phyloP scores from a whole-genome alignment of 2,797 vertebrate genomes.

The Notolepis coatsorum region DNA sequence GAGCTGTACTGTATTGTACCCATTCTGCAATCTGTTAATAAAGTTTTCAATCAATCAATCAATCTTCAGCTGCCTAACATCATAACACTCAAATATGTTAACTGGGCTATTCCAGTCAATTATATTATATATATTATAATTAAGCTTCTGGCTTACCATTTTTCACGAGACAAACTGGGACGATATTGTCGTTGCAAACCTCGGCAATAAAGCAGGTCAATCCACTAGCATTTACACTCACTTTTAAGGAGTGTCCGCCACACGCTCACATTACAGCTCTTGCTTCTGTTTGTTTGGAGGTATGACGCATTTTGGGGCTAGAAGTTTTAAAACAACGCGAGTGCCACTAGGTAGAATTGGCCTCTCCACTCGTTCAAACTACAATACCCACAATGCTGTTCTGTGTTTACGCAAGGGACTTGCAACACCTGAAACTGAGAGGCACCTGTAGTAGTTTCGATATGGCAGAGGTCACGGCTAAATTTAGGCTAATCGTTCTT shows the following conservation, averaged over 20 bases:
- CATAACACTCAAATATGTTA: no score
- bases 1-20: no score
- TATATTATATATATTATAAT: no score
- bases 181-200: no score
- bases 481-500: no score
- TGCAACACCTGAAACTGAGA: slow-evolving; percentile 78
- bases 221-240: slow-evolving; percentile 31
- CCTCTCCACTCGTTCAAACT: slow-evolving; percentile 37
- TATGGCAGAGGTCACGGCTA: background rate
- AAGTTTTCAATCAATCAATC: no score
- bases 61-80: no score
- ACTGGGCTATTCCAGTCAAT: no score
- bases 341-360: slow-evolving; percentile 7
- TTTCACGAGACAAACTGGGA: no score
- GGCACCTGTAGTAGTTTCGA: slow-evolving; percentile 70
- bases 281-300: slow-evolving; percentile 30
- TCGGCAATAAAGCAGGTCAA: slow-evolving; percentile 30
- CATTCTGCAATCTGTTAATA: no score
- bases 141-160: background rate
- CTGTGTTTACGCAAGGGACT: slow-evolving; percentile 40
- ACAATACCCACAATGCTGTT: slow-evolving; percentile 68
- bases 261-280: slow-evolving; percentile 35
- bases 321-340: slow-evolving; percentile 53
- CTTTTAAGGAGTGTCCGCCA: slow-evolving; percentile 46
- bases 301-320: slow-evolving; percentile 68